These are phyloP conservation scores for Cydia splendana DNA, from an alignment of 1,140 invertebrate species.

Conservation along the genomic window DNA sequence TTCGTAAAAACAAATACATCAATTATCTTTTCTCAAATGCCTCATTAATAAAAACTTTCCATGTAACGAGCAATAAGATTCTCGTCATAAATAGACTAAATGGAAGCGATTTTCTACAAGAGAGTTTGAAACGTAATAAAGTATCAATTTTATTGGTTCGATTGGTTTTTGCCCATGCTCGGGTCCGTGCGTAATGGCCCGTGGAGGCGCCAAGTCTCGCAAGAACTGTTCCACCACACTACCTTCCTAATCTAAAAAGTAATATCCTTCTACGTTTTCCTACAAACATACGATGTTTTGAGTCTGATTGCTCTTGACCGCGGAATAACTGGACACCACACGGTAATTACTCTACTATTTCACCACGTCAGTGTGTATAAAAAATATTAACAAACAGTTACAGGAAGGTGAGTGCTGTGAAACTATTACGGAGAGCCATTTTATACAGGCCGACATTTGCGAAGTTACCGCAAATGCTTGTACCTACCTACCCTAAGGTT, in stretches of 20 bases:
- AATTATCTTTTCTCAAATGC: neutral
- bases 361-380: constrained; percentile 1
- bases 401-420: neutral
- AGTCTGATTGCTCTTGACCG: constrained; percentile 9
- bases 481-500: neutral
- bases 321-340: neutral
- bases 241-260: constrained; percentile 7
- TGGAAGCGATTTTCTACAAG: neutral
- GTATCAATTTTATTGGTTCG: constrained; percentile 22
- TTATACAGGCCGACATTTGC: neutral
- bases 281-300: constrained; percentile 32
- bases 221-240: constrained; percentile 35
- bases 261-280: neutral
- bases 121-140: constrained; percentile 12
- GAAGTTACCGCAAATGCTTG: too few species aligned
- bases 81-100: neutral
- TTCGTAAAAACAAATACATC: neutral
- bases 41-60: constrained; percentile 3
- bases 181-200: constrained; percentile 33
- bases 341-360: constrained; percentile 13
- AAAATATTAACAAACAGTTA: neutral
- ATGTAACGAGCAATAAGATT: neutral
- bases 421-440: neutral
- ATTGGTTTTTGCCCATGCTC: neutral
- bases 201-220: constrained; percentile 36